phyloP scores from a whole-genome alignment of 2,888 invertebrate species.

The Drosophila histrio region DNA sequence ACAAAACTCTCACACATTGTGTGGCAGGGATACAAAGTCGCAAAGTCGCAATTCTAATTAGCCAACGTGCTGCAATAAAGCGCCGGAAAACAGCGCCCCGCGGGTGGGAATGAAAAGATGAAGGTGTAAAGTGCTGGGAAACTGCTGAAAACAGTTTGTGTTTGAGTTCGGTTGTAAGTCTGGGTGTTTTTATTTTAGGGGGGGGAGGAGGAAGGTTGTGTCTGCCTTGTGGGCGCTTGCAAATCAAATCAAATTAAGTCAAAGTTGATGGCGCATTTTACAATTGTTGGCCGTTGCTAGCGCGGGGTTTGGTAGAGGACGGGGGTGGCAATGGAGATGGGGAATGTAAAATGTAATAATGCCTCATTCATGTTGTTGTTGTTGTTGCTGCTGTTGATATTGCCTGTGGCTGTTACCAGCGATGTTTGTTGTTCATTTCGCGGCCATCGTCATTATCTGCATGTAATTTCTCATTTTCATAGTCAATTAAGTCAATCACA shows the following conservation, averaged over 20 bases:
- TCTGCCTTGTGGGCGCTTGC: conserved; percentile 37
- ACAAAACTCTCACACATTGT: conserved; percentile 62
- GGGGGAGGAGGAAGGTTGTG: not conserved
- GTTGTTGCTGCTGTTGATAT: conserved; percentile 10
- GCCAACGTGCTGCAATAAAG: conserved; percentile 66
- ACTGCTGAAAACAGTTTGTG: not conserved
- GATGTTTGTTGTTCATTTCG: conserved; percentile 78
- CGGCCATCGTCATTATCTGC: conserved; percentile 73
- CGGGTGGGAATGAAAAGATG: conserved; percentile 10
- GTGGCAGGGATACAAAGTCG: conserved; percentile 36
- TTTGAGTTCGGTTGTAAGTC: not conserved
- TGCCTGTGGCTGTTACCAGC: conserved; percentile 23
- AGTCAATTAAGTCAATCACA: conserved; percentile 85
- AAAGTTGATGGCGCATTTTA: conserved; percentile 63
- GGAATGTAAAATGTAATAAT: conserved; percentile 56
- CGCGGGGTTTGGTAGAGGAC: not conserved
- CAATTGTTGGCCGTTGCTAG: conserved; percentile 45
- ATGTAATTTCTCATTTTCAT: conserved; percentile 84
- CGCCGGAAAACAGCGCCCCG: conserved; percentile 49
- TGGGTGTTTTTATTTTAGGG: not conserved
- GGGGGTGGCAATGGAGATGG: conserved; percentile 4
- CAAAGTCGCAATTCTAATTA: conserved; percentile 63
- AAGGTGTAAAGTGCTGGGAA: conserved; percentile 7
- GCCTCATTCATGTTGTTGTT: conserved; percentile 13
- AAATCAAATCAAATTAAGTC: conserved; percentile 73